Percentiles rank a stretch among this genome's conserved stretches.
These are phyloP conservation scores for Phytoseiulus persimilis DNA, from an alignment of 2,888 invertebrate genomes.

Conservation along the genomic window DNA sequence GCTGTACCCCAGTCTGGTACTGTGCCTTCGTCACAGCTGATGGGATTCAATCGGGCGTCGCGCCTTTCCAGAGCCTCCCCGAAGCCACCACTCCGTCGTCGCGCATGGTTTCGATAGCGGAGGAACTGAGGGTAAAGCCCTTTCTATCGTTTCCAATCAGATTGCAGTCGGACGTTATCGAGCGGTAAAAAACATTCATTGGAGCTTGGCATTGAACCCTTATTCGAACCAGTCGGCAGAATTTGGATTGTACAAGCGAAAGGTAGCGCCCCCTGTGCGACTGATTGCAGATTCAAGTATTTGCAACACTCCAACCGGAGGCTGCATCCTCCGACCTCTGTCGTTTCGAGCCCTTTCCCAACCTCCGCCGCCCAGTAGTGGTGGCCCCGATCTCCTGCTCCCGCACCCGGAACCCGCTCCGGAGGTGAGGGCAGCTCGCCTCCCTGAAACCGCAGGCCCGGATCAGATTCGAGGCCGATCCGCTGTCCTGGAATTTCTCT, in stretches of 20 bases:
- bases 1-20: no score
- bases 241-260: not conserved
- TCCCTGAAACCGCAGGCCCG: not conserved
- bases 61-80: no score
- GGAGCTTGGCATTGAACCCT: not conserved
- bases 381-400: not conserved
- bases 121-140: no score
- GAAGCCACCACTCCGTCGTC: no score
- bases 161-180: no score
- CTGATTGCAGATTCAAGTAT: conserved; percentile 5
- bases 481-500: not conserved
- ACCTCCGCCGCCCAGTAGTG: not conserved
- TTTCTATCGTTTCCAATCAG: no score
- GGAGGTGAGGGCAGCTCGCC: not conserved
- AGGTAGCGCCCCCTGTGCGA: conserved; percentile 5
- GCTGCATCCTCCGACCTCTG: not conserved
- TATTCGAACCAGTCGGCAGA: not conserved
- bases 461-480: not conserved
- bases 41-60: no score
- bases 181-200: no score
- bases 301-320: not conserved
- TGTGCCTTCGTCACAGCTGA: no score
- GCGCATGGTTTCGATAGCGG: no score
- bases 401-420: not conserved
- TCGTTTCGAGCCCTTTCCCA: not conserved